These are phyloP conservation scores for Drosophila bipectinata DNA, from an alignment of 1,140 invertebrate species.

Conservation along the genomic window DNA sequence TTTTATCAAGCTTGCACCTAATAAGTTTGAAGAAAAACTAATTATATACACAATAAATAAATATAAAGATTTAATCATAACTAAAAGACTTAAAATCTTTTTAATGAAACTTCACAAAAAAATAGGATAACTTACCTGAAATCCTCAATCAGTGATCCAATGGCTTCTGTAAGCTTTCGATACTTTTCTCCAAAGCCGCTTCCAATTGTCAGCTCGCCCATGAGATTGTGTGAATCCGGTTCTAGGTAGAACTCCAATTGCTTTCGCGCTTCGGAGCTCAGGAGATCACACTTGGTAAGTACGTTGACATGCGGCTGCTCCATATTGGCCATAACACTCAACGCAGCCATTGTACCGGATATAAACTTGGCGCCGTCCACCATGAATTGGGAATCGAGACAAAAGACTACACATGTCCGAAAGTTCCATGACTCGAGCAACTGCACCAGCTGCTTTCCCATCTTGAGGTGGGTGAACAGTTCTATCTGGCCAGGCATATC, in stretches of 20 bases:
- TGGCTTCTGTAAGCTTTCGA: constrained; percentile 90
- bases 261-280: constrained; percentile 92
- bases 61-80: too few species aligned
- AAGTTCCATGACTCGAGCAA: constrained; percentile 95
- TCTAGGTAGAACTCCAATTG: constrained; percentile 93
- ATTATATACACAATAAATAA: background rate
- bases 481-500: constrained; percentile 99
- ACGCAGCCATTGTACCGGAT: constrained; percentile 95
- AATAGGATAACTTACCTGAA: constrained; percentile 84
- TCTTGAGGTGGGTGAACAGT: constrained; percentile 97
- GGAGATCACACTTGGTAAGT: constrained; percentile 97
- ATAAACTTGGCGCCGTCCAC: constrained; percentile 98
- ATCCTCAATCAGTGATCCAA: constrained; percentile 94
- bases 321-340: constrained; percentile 98
- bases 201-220: constrained; percentile 86
- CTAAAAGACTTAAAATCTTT: background rate
- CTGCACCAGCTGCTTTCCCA: constrained; percentile 93
- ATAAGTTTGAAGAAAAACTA: background rate
- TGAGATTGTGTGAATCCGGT: constrained; percentile 91
- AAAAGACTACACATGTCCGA: constrained; percentile 94
- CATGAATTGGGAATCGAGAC: constrained; percentile 98
- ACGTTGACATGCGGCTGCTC: constrained; percentile 98
- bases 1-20: background rate
- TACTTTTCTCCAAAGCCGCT: constrained; percentile 91
- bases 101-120: background rate